phyloP scores from a whole-genome alignment of 2,797 vertebrate species.

The Mormyrops attenuatus region DNA sequence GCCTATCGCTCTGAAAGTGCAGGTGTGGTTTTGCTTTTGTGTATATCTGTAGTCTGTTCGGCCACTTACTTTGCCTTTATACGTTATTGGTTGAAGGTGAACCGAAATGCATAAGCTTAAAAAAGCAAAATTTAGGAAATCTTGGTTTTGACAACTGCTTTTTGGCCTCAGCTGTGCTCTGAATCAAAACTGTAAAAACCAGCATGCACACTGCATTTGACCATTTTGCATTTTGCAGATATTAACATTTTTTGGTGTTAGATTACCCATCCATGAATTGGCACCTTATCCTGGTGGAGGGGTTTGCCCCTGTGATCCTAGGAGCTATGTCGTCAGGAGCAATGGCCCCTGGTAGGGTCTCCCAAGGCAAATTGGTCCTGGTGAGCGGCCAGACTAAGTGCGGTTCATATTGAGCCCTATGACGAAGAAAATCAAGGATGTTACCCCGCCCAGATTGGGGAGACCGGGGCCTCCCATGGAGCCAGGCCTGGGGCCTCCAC shows the following conservation, averaged over 20 bases:
- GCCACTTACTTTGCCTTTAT: neutral
- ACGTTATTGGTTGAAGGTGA: neutral
- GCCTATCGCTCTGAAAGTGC: neutral
- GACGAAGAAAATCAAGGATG: neutral
- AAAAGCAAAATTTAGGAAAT: neutral
- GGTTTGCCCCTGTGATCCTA: neutral
- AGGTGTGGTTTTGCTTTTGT: neutral
- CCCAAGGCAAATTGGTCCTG: neutral
- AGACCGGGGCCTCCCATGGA: neutral
- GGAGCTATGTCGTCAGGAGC: neutral
- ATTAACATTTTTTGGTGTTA: neutral
- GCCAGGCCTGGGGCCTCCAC: neutral
- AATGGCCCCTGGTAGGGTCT: neutral
- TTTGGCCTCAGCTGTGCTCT: neutral
- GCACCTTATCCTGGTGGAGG: neutral
- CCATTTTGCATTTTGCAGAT: neutral
- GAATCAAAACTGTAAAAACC: neutral
- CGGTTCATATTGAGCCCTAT: neutral
- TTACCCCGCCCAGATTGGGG: neutral
- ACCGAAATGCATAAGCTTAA: neutral
- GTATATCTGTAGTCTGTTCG: neutral
- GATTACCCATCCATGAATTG: neutral
- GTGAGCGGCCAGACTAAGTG: neutral
- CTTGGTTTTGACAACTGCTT: neutral
- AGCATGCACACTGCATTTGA: neutral